Base-by-base conservation (phyloP, 2,797 vertebrate species). In the Mus caroli region DNA sequence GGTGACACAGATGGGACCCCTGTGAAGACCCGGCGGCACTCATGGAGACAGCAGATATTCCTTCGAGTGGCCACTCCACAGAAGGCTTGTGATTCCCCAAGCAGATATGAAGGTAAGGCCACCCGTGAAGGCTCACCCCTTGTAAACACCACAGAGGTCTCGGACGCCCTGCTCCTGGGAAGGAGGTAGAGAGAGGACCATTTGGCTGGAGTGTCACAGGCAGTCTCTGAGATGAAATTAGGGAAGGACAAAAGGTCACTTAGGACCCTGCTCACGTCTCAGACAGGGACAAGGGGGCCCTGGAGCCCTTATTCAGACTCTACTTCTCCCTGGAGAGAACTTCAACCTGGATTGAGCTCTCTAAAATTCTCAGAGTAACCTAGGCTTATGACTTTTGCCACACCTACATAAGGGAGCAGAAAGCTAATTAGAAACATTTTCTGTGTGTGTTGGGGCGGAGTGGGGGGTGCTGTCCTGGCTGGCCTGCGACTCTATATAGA, bases 41-140 rank as follows among this genome's bases (percentile, higher is more conserved):
- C 99, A 0, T 99, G 99, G 99, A 99, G 99, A 96, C 99, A 99
- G 94, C 99, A 99, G 99, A 99, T 99, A 97, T 99, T 99, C 98
- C 98, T 99, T 14, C 98, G 99, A 17, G 99, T 99, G 17, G 99
- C 99, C 22, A 99, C 99, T 1, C 99, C 99, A 2, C 99, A 99
- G 98, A 99, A 99, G 97, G 98, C 98, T 0, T 98, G 99, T 0
- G 99, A 99, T 24, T 97, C 98, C 89, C 98, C 98, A 0, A 98
- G 97, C 93, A 97, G 98, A 98, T 98, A 98, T 0, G 99, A 99
- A 91, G 99, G 99, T 99, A 98, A 98, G 94, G 93, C 77, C 1
- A 0, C 20, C 12, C 12, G 6, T 0, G 28, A 90, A 28, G 46
- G 26, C 15, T 22, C 10, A 26, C 11, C 13, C 31, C 67, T n/a